Conservation (phyloP, 2,888 invertebrate genomes). For the Liodrosophila aerea region DNA sequence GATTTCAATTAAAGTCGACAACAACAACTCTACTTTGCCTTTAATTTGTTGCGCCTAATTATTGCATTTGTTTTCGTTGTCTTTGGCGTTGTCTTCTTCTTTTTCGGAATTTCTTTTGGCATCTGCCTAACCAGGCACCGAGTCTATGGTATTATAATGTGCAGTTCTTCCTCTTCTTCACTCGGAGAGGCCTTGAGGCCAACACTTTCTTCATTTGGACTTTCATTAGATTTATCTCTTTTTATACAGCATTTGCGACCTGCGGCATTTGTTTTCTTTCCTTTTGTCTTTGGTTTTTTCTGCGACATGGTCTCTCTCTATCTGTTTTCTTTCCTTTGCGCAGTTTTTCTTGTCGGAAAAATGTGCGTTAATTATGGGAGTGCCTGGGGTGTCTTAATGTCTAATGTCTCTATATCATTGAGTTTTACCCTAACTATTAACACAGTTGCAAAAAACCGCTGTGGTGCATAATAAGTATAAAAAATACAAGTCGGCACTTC, state of each 20-base stretch:
- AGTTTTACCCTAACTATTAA: conserved; percentile 35
- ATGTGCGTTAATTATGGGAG: conserved; percentile 60
- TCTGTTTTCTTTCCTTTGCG: conserved; percentile 42
- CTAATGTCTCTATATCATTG: conserved; percentile 59
- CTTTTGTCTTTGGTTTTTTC: conserved; percentile 46
- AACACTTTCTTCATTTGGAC: conserved; percentile 71
- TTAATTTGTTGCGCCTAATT: conserved; percentile 68
- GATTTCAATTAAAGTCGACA: conserved; percentile 47
- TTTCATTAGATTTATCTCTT: conserved; percentile 63
- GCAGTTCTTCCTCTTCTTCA: conserved; percentile 41
- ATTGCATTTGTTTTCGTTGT: conserved; percentile 57
- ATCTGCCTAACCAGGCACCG: conserved; percentile 47
- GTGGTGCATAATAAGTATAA: too few species aligned
- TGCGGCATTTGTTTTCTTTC: conserved; percentile 35
- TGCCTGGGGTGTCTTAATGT: conserved; percentile 33
- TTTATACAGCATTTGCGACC: conserved; percentile 35
- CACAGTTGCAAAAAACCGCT: conserved; percentile 23
- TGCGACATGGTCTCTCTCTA: conserved; percentile 22
- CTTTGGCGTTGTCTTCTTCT: conserved; percentile 32
- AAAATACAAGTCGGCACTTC: conserved; percentile 41
- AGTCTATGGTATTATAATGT: conserved; percentile 43
- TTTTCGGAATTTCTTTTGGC: conserved; percentile 40
- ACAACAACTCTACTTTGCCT: conserved; percentile 23
- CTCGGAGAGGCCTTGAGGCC: conserved; percentile 54
- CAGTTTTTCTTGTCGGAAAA: conserved; percentile 10